Base-by-base conservation (phyloP, 2,113 vertebrate genomes). In the Synchiropus splendidus region DNA sequence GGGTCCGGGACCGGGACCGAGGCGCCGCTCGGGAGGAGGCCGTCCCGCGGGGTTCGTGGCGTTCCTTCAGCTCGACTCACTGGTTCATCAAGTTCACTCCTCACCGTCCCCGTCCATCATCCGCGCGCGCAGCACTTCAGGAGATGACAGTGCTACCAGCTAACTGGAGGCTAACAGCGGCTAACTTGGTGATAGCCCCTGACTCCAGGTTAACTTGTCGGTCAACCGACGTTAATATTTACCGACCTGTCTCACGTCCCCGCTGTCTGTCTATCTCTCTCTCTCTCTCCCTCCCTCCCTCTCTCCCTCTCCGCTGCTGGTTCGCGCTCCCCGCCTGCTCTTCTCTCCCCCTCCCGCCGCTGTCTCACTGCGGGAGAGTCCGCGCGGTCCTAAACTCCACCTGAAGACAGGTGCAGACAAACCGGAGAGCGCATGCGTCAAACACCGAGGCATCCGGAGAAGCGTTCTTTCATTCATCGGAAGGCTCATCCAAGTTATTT, bases 211-310 rank as follows among this genome's bases (percentile, higher is more conserved):
- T 27, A 27, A 27, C 21, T 27, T 27, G 21, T 27, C 21, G 21
- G 21, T 27, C 4, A 4, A 8, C 21, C 4, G 21, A 27, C 21
- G 72, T 75, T 71, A 74, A 78, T 80, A 78, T 83, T 88, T 88
- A 86, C 87, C 83, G 84, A 87, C 80, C 84, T 76, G 78, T 86
- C 82, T 71, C 74, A 42, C 58, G 69, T 51, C 52, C 54, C 55
- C 50, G 51, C 58, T 61, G 63, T 50, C 70, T 50, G 49, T 42
- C 49, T 11, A 5, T 36, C 64, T 49, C 64, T 42, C 58, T 52
- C 61, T 32, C 69, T 18, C 56, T 17, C 59, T 8, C 61, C 5
- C 62, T 10, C 51, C 31, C 58, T 42, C 60, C 34, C 67, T 36
- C 53, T 14, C 73, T 41, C 70, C 72, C 78, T 64, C 55, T 74